Evolutionary conservation across 2,888 invertebrate genomes (phyloP).

Genomic region (Poecilobothrus nobilitatus): DNA sequence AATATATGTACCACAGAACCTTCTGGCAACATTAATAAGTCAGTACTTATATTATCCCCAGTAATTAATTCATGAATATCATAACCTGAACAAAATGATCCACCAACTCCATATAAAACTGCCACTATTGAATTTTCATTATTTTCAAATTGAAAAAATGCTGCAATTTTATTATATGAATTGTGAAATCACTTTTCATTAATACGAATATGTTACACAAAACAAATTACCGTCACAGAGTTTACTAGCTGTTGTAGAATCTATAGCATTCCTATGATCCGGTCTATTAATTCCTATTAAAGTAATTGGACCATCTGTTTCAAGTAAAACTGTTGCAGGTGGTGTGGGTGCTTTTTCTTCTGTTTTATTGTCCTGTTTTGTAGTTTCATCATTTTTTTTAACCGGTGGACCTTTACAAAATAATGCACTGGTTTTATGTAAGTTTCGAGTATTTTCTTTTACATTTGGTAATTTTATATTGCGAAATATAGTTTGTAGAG

Average conservation of each 20-base stretch:
- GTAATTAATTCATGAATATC: constrained; percentile 68
- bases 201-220: too few species aligned
- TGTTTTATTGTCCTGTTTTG: neutral
- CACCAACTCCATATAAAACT: constrained; percentile 83
- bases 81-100: constrained; percentile 87
- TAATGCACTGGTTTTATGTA: neutral
- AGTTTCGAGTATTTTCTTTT: neutral
- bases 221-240: constrained; percentile 51
- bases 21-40: constrained; percentile 37
- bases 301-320: constrained; percentile 57
- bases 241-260: constrained; percentile 57
- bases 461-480: neutral
- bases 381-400: neutral
- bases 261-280: constrained; percentile 72
- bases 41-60: constrained; percentile 41
- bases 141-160: constrained; percentile 68
- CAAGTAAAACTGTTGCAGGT: constrained; percentile 40
- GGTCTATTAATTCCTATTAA: constrained; percentile 84
- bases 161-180: neutral
- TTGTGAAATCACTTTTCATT: too few species aligned
- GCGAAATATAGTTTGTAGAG: neutral
- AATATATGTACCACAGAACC: constrained; percentile 46
- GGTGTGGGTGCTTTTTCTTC: neutral
- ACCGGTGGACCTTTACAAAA: neutral
- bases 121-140: constrained; percentile 62